Evolutionary conservation across 2,113 vertebrate genomes (phyloP), one percentile per base, ranked within the genome.

Genomic region (Phylloscopus trochiloides): DNA sequence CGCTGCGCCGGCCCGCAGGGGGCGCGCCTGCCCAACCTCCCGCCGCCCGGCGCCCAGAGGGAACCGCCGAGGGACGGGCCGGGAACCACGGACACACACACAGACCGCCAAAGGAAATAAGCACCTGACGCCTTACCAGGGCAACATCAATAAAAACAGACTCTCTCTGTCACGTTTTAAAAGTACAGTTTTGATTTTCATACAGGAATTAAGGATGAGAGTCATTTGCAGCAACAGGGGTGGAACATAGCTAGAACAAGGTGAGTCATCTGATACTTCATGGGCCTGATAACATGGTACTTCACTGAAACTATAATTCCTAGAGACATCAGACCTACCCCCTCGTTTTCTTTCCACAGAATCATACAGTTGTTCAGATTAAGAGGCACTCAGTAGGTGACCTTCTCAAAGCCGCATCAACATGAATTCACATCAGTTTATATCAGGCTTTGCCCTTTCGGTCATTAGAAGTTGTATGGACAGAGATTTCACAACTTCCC

Each of bases 141-240:
- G 10, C 11, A 71, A 32, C 50, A 26, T 5, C 72, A 26, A 38
- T 17, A 65, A 61, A 51, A 75, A 6, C 25, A 77, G 13, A 7
- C 26, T 26, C 45, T 22, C 48, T 47, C 4, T 1, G 2, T 19
- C 25, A 40, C 32, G 31, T 13, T 70, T 38, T n/a, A 22, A n/a
- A 79, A 42, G 17, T 3, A 58, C 5, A 3, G 17, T 52, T 55
- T 59, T 24, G 8, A 47, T 19, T 86, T 85, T 12, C 52, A 43
- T 6, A 45, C 2, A 51, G 47, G 25, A 82, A 66, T 62, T 57
- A 62, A 50, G n/a, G n/a, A 54, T 12, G 14, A 75, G 25, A 85
- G 40, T 31, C 3, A 8, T 3, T 3, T 26, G 55, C 4, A 1
- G 34, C 43, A 81, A 40, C 5, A 17, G 0, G 0, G 8, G 18